Conservation (phyloP, 2,797 vertebrate species). For the Sphaeramia orbicularis region DNA sequence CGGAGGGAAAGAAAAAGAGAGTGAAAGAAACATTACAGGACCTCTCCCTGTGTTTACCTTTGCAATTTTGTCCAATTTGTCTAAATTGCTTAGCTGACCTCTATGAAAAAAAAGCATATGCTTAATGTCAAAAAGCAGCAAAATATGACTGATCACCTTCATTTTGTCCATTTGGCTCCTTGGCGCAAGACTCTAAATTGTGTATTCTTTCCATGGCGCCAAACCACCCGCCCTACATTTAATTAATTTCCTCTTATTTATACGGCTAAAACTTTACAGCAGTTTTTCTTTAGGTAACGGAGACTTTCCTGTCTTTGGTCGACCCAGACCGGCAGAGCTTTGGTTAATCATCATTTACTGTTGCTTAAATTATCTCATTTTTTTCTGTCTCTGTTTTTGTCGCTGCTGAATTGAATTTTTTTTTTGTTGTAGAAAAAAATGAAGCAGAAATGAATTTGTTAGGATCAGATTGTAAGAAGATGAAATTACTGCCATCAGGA, state of each 20-base stretch:
- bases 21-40: slow-evolving; percentile 78
- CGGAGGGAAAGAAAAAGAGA: slow-evolving; percentile 64
- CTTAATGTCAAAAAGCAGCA: slow-evolving; percentile 89
- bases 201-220: slow-evolving; percentile 92
- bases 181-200: slow-evolving; percentile 88
- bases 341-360: slow-evolving; percentile 75
- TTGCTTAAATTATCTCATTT: slow-evolving; percentile 73
- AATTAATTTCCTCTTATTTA: slow-evolving; percentile 95
- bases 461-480: slow-evolving; percentile 77
- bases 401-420: slow-evolving; percentile 30
- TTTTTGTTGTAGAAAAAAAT: slow-evolving; percentile 46
- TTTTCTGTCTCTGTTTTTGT: slow-evolving; percentile 66
- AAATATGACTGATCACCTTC: slow-evolving; percentile 94
- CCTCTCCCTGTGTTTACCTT: slow-evolving; percentile 89
- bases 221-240: slow-evolving; percentile 89
- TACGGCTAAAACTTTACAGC: slow-evolving; percentile 77
- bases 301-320: slow-evolving; percentile 84
- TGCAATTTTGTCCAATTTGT: slow-evolving; percentile 92
- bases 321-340: slow-evolving; percentile 60
- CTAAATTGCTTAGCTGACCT: slow-evolving; percentile 91
- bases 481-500: slow-evolving; percentile 81
- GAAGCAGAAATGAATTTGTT: slow-evolving; percentile 75
- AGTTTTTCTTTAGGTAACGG: slow-evolving; percentile 81
- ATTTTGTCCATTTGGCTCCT: slow-evolving; percentile 88
- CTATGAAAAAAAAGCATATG: slow-evolving; percentile 87